Base-by-base conservation (phyloP, 1,140 invertebrate species). In the Drosophila athabasca region DNA sequence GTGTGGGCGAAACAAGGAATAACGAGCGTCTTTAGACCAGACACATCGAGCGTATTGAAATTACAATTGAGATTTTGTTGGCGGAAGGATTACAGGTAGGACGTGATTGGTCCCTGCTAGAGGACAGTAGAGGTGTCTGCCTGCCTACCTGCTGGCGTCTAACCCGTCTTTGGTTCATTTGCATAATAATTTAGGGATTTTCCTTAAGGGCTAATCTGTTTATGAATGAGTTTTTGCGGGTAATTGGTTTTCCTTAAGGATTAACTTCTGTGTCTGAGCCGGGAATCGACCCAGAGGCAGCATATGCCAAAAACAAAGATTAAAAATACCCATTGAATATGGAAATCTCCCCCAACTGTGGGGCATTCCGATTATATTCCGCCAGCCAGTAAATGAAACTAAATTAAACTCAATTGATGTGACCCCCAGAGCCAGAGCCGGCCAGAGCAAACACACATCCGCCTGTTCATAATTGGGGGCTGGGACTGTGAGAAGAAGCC, bases 321-420 rank as follows among this genome's bases (percentile, higher is more conserved):
- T 5, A 26, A 68, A 53, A 65, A 9, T 44, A 44, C 39, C 24
- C 29, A 35, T 8, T 31, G 35, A 1, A 5, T 3, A 5, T 17
- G 11, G 51, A 55, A 54, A 51, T 49, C 29, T 60, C 50, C 68
- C 50, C 43, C 9, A 8, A 26, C n/a, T 11, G 24, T n/a, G 17
- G 17, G 39, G 35, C 52, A 62, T 62, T 50, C 35, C 46, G 69
- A 51, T 73, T 50, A 50, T 54, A 66, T 58, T 44, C 29, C 31
- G 48, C 19, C 48, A 49, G 44, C 9, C 74, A 69, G 41, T 58
- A 79, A 90, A 88, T 88, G 74, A 85, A 79, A 72, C 66, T 83
- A 59, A 91, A 91, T 91, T 91, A 81, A 87, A 73, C 68, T 90
- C 72, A 91, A 91, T 91, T 91, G 78, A 91, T 89, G 90, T 90